Conservation (phyloP, 2,888 invertebrate species). For the Byasa hedistus region DNA sequence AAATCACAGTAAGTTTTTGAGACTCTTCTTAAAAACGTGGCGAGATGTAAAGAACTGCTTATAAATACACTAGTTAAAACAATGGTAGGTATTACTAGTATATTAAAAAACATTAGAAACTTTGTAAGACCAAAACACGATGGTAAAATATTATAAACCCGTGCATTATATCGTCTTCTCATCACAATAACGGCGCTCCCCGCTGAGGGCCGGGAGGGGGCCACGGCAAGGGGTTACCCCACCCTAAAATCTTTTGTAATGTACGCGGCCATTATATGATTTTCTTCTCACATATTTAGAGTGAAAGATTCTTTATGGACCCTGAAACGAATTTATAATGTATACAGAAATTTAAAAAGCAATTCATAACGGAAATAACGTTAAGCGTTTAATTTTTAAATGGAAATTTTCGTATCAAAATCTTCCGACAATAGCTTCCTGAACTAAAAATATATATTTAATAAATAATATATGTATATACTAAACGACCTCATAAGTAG, state of each 20-base stretch:
- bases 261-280: conserved; percentile 39
- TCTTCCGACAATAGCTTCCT: neutral
- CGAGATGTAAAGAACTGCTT: no score
- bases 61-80: no score
- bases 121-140: no score
- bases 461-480: no score
- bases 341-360: conserved; percentile 38
- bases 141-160: conserved; percentile 3
- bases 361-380: conserved; percentile 36
- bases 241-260: conserved; percentile 41
- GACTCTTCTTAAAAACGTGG: no score
- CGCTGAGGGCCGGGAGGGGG: conserved; percentile 19
- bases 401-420: neutral
- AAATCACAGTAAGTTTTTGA: no score
- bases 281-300: conserved; percentile 40
- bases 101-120: no score
- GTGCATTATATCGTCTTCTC: conserved; percentile 22
- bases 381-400: no score
- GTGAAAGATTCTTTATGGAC: conserved; percentile 38
- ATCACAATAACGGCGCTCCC: conserved; percentile 31
- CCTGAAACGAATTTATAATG: conserved; percentile 41
- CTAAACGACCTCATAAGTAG: no score
- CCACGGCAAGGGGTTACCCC: conserved; percentile 45
- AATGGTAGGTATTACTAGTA: no score
- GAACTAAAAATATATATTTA: no score